Evolutionary conservation across 2,888 invertebrate genomes (phyloP), one percentile per base, ranked within the genome.

Genomic region (Palloptera scutellata): DNA sequence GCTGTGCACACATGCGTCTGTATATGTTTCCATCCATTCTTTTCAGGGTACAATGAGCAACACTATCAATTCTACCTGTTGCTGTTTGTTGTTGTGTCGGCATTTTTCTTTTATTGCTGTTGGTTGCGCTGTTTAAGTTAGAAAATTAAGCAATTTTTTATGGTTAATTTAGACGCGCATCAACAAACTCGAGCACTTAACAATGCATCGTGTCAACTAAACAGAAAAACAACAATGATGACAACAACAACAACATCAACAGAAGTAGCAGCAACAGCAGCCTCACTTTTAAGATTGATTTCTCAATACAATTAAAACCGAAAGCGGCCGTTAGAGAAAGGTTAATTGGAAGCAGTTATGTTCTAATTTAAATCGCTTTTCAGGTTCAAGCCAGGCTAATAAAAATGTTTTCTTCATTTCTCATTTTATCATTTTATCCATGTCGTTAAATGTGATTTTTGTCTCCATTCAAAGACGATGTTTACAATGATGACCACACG

Each of bases 91-190:
- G 55, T 58, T 52, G 45, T 17, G 19, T 51, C 64, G 64, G 66
- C 63, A 51, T 59, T 51, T 68, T 65, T 59, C 68, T 72, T 73
- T 71, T 62, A 64, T 69, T 72, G 71, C 45, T 45, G 61, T 30
- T 58, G 51, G n/a, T 66, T 64, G 66, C 63, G 66, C 57, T 61
- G 68, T 64, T 69, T 11, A 45, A 45, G 52, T 74, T 75, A 71
- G 70, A 75, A 77, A 78, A 79, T 82, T 73, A 80, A 78, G 76
- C 75, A 76, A 79, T 81, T 81, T 81, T 81, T 82, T 77, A 82
- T 82, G 79, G 82, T 77, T 76, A 75, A 79, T 81, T 81, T 81
- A 57, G 66, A 66, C 51, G 61, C 66, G 55, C 55, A 40, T 20
- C 19, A 55, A 40, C 55, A 53, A 53, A 53, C 10, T n/a, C 8